Percentiles rank a stretch among this genome's conserved stretches.
These are phyloP conservation scores for Cephus rjabovi DNA, from an alignment of 2,888 invertebrate species.

Conservation along the genomic window DNA sequence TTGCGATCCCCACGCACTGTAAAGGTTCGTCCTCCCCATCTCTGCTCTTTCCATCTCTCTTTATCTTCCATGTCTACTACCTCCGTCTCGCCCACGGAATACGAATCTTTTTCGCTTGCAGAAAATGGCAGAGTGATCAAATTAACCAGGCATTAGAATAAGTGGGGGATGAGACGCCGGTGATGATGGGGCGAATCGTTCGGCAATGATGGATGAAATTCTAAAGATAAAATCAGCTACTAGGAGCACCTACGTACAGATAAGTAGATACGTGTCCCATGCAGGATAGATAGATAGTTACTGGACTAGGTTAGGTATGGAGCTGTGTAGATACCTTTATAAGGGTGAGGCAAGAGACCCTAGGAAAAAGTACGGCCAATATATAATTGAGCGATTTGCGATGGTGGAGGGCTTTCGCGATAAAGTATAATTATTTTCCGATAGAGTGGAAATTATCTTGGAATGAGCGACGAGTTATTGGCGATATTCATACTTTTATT, in stretches of 20 bases:
- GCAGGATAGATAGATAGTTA: no score
- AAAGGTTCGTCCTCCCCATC: conserved; percentile 10
- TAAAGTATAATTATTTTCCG: conserved; percentile 67
- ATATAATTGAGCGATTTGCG: conserved; percentile 65
- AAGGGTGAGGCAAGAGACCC: conserved; percentile 19
- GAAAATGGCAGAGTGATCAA: conserved; percentile 44
- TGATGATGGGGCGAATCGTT: conserved; percentile 25
- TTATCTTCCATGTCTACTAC: background rate
- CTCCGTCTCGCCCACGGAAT: background rate
- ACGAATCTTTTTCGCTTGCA: conserved; percentile 23
- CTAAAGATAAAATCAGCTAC: conserved; percentile 13
- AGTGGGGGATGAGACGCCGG: conserved; percentile 28
- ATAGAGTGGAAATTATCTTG: conserved; percentile 66
- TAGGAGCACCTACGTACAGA: conserved; percentile 20
- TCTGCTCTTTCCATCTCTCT: background rate
- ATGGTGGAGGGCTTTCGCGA: conserved; percentile 53
- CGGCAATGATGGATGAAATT: conserved; percentile 12
- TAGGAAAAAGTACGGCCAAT: conserved; percentile 41
- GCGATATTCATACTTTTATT: conserved; percentile 67
- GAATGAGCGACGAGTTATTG: conserved; percentile 59
- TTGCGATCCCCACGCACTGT: conserved; percentile 33
- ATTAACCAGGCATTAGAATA: conserved; percentile 48
- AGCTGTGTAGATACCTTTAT: background rate
- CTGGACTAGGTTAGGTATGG: background rate
- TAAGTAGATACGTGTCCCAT: conserved; percentile 12